phyloP scores from a whole-genome alignment of 1,140 invertebrate species.

The Diuraphis noxia region DNA sequence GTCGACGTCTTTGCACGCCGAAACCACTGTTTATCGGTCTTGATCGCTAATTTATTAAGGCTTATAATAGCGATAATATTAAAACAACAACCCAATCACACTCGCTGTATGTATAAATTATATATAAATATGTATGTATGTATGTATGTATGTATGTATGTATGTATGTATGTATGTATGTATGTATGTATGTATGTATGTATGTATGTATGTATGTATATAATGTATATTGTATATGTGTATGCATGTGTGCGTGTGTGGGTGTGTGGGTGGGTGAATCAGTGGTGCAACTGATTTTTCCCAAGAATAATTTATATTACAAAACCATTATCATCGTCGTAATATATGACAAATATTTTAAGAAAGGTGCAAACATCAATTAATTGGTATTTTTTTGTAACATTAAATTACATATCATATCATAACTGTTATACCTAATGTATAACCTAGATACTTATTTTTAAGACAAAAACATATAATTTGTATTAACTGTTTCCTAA shows the following conservation, averaged over 20 bases:
- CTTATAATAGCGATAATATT: not conserved
- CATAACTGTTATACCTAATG: too few relatives aligned
- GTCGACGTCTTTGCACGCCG: constrained; percentile 13
- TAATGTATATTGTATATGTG: too few relatives aligned
- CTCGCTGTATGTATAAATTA: not conserved
- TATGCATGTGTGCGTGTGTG: too few relatives aligned
- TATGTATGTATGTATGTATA: too few relatives aligned
- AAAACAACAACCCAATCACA: not conserved
- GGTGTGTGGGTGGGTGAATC: too few relatives aligned
- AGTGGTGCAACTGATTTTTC: too few relatives aligned
- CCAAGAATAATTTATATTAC: not conserved
- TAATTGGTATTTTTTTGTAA: not conserved
- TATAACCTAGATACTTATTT: not conserved
- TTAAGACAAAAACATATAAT: not conserved
- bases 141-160: too few relatives aligned
- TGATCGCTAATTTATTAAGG: not conserved
- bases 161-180: too few relatives aligned
- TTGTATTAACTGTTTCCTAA: not conserved
- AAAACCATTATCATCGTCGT: not conserved
- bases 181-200: too few relatives aligned
- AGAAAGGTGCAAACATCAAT: not conserved
- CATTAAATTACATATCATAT: too few relatives aligned
- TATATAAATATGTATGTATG: not conserved
- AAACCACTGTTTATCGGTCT: constrained; percentile 24
- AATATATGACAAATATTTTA: not conserved